phyloP scores from a whole-genome alignment of 2,797 vertebrate species.

The Sciurus carolinensis region DNA sequence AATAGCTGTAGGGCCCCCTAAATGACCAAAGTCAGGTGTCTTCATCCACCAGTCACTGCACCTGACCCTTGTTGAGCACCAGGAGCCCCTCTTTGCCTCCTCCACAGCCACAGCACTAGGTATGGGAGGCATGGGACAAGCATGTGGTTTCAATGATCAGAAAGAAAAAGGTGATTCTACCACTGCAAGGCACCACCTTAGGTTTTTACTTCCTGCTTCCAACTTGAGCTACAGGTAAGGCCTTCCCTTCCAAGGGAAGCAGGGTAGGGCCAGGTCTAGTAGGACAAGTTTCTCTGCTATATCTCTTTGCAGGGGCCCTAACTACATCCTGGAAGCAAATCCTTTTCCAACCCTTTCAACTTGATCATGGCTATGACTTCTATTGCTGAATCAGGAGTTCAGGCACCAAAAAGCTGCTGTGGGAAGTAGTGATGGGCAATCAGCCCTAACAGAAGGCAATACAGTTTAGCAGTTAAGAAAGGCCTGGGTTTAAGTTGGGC shows the following conservation, averaged over 20 bases:
- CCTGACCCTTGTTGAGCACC: background rate
- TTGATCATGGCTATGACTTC: constrained; percentile 49
- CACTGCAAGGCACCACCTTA: background rate
- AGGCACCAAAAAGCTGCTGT: background rate
- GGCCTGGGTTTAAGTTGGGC: background rate
- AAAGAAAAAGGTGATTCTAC: background rate
- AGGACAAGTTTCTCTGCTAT: background rate
- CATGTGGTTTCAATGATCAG: background rate
- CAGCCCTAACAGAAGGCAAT: background rate
- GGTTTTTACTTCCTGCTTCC: constrained; percentile 44
- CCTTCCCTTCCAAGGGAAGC: background rate
- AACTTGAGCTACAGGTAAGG: constrained; percentile 1
- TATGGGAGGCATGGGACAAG: background rate
- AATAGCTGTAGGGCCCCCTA: background rate
- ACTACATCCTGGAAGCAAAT: constrained; percentile 26
- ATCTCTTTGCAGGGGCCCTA: background rate
- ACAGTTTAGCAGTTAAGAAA: background rate
- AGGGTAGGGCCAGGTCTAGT: background rate
- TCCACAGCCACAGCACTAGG: background rate
- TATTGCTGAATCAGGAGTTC: background rate
- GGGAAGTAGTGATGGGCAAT: background rate
- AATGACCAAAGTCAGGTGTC: background rate
- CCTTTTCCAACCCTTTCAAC: background rate
- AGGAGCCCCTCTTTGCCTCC: background rate
- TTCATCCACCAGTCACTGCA: background rate